Evolutionary conservation across 2,113 vertebrate species (phyloP), one percentile per base, ranked within the genome.

Genomic region (Lota lota): DNA sequence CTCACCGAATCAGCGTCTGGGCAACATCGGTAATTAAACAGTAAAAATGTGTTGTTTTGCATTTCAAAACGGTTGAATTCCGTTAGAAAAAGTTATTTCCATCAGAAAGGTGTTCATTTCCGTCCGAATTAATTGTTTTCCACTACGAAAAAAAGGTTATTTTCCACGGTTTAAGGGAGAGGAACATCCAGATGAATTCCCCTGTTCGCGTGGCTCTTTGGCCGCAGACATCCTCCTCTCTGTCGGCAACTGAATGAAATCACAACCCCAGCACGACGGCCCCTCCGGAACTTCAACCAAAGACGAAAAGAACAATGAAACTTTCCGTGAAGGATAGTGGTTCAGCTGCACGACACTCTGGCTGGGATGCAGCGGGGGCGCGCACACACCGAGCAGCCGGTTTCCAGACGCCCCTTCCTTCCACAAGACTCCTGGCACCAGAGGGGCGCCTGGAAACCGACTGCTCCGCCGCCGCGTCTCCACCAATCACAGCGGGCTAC

Each of bases 331-430:
- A 54, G 1, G 12, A 4, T 10, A 16, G 17, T 17, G 17, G n/a
- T n/a, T 22, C 20, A 21, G 6, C n/a, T 10, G 21, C n/a, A 21
- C 58, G 12, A 20, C 6, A 17, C 12, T 6, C 12, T 20, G 6
- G 10, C 11, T 12, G 19, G 40, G 63, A 82, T 74, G 74, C 79
- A 69, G 80, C 80, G 54, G 63, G 70, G 77, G 70, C 77, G 88
- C 75, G 76, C 64, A 70, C 86, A 74, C 82, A 88, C 77, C 61
- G 84, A 74, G 79, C 88, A 80, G 90, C 86, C 84, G 77, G 91
- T 93, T 92, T 92, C 80, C 22, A 92, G 91, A 82, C 84, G n/a
- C 89, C 90, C 90, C 75, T 74, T 78, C 80, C 88, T 88, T 91
- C 90, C 88, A 89, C 70, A 18, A 67, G 81, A 66, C 67, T 62